Conservation (phyloP, 2,797 vertebrate species). For the Cyprinella venusta region DNA sequence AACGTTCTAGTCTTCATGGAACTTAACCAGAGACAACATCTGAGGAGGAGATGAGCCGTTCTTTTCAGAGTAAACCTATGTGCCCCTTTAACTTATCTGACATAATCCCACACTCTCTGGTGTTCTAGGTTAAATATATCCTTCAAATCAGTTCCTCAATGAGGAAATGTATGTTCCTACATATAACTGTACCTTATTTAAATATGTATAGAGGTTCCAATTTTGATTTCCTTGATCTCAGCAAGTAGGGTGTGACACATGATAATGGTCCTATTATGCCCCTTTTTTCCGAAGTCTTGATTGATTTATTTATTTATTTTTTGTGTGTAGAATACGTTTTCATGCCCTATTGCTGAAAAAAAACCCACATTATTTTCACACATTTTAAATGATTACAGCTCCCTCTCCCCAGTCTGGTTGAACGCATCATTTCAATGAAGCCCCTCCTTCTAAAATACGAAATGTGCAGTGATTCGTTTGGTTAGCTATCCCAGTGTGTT, state of each 20-base stretch:
- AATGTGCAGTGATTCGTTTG: too few species aligned
- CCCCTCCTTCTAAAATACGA: too few species aligned
- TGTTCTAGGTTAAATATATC: neutral
- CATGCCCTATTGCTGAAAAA: too few species aligned
- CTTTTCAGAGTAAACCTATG: neutral
- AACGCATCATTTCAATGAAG: too few species aligned
- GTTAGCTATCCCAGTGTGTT: too few species aligned
- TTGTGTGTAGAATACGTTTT: too few species aligned
- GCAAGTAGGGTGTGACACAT: neutral
- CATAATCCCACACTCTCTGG: neutral
- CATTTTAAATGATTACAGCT: too few species aligned
- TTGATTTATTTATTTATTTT: too few species aligned
- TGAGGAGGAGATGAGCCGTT: neutral
- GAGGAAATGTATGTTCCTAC: constrained; percentile 30
- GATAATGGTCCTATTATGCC: neutral
- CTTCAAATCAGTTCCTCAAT: neutral
- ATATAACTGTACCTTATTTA: constrained; percentile 9
- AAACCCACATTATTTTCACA: too few species aligned
- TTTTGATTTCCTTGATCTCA: constrained; percentile 10
- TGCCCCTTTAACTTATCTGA: neutral
- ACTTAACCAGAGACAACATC: constrained; percentile 7
- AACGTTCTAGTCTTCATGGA: constrained; percentile 7
- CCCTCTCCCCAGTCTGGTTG: too few species aligned
- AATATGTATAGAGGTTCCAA: constrained; percentile 26
- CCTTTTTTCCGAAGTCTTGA: too few species aligned